phyloP scores from a whole-genome alignment of 1,140 invertebrate genomes.

The Camponotus pennsylvanicus region DNA sequence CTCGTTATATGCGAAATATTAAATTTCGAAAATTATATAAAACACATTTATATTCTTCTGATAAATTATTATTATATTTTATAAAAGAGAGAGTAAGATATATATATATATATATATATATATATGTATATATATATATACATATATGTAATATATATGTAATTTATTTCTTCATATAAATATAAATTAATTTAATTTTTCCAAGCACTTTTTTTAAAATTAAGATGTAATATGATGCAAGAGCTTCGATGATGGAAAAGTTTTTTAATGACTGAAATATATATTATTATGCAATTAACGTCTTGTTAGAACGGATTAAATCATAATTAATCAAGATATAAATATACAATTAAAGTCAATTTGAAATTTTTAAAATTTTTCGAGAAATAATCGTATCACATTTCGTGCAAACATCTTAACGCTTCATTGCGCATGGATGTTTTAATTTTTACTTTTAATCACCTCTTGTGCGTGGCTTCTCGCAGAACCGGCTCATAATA shows the following conservation, averaged over 20 bases:
- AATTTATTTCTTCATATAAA: background rate
- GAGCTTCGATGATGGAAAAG: too few species aligned
- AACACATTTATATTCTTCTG: background rate
- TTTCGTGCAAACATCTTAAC: slow-evolving; percentile 4
- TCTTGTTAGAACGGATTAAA: background rate
- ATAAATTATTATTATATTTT: background rate
- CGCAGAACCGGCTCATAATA: background rate
- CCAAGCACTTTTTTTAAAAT: too few species aligned
- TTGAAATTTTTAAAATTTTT: background rate
- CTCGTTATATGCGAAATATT: background rate
- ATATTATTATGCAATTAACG: background rate
- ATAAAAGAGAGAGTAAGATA: background rate
- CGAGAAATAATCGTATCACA: background rate
- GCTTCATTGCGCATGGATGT: background rate
- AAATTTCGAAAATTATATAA: background rate
- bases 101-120: slow-evolving; percentile 20
- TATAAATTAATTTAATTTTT: background rate
- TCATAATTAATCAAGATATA: background rate
- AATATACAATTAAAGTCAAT: background rate
- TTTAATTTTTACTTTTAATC: slow-evolving; percentile 49
- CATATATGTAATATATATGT: slow-evolving; percentile 3
- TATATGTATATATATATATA: slow-evolving; percentile 19
- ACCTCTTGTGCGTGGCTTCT: background rate
- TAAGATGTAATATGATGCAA: too few species aligned
- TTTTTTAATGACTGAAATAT: too few species aligned